Conservation (phyloP, 2,113 vertebrate genomes). For the Cebidichthys violaceus region DNA sequence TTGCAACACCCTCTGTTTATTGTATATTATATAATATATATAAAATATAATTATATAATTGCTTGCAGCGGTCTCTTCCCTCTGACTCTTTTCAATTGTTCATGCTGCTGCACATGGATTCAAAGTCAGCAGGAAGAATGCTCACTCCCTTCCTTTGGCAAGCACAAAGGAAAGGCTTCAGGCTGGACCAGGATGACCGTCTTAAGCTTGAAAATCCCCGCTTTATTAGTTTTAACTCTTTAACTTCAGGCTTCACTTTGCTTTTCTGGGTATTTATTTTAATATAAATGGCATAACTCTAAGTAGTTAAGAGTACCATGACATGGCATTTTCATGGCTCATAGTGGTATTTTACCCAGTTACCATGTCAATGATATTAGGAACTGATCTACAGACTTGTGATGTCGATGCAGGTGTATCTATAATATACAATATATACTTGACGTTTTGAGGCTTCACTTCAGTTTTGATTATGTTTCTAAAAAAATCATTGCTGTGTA, state of each 20-base stretch:
- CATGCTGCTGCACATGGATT: constrained; percentile 18
- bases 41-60: too few relatives aligned
- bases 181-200: constrained; percentile 22
- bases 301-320: background rate
- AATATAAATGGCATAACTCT: background rate
- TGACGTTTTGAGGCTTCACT: background rate
- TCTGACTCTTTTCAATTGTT: constrained; percentile 9
- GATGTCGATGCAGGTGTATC: background rate
- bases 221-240: constrained; percentile 43
- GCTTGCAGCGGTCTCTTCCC: constrained; percentile 6
- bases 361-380: background rate
- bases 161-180: constrained; percentile 45
- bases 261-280: background rate
- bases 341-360: background rate
- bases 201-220: constrained; percentile 21
- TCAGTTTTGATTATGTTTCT: background rate
- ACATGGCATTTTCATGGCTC: background rate
- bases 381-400: background rate
- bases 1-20: background rate
- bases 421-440: background rate
- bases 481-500: background rate
- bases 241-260: background rate
- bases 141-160: constrained; percentile 36
- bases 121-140: constrained; percentile 48
- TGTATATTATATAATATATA: too few relatives aligned